These are phyloP conservation scores for Leucophora obtusa DNA, from an alignment of 2,888 invertebrate species.

Conservation along the genomic window DNA sequence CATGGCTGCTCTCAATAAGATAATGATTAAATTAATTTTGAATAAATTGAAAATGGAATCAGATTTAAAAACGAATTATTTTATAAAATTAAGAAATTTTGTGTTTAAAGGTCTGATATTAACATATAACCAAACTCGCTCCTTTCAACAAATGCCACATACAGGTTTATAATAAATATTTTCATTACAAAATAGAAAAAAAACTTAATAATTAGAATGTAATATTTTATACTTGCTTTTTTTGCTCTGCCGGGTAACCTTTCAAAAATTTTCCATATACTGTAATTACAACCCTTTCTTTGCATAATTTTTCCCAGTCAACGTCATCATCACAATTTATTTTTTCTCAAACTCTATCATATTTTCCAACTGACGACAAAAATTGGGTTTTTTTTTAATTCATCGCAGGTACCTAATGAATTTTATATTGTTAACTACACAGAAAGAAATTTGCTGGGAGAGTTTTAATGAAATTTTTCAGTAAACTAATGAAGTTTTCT, in stretches of 20 bases:
- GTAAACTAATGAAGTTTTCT: too few species aligned
- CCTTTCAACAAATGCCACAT: constrained; percentile 54
- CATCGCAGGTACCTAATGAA: too few species aligned
- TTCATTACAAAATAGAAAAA: constrained; percentile 42
- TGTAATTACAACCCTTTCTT: constrained; percentile 56
- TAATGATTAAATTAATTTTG: too few species aligned
- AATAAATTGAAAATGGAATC: too few species aligned
- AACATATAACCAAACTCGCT: constrained; percentile 20
- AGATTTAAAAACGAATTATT: too few species aligned
- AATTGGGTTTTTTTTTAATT: not conserved
- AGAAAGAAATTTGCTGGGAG: too few species aligned
- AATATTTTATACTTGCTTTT: constrained; percentile 54
- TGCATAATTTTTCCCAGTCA: constrained; percentile 38
- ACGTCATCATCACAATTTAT: constrained; percentile 45
- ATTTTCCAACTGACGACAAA: not conserved
- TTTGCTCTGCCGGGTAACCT: constrained; percentile 23
- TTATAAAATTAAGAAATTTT: too few species aligned
- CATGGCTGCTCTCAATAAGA: too few species aligned
- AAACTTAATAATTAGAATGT: constrained; percentile 62
- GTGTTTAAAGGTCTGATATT: too few species aligned
- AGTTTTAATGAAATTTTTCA: too few species aligned
- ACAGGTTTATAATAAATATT: constrained; percentile 59
- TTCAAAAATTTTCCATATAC: constrained; percentile 40
- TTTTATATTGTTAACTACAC: not conserved
- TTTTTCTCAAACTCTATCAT: not conserved